Evolutionary conservation across 2,797 vertebrate species (phyloP).

Genomic region (Carcharodon carcharias): DNA sequence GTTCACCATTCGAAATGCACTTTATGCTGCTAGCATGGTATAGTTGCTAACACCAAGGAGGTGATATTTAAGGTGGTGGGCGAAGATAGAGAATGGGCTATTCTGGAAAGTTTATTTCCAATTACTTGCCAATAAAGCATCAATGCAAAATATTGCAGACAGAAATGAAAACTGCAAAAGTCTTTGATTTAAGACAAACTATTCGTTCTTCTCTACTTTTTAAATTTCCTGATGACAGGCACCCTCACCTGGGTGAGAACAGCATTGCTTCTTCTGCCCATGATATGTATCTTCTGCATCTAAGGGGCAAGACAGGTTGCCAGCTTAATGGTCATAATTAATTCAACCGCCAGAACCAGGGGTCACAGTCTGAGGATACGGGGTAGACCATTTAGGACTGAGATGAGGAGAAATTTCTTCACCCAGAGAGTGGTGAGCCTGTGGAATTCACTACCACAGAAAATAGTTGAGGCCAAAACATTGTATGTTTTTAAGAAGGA

Average conservation of each 20-base stretch:
- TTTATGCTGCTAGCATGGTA: neutral
- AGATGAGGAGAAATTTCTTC: too few species aligned
- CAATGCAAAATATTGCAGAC: neutral
- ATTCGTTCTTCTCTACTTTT: neutral
- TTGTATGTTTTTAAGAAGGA: too few species aligned
- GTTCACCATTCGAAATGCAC: neutral
- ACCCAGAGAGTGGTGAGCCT: too few species aligned
- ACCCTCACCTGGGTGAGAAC: neutral
- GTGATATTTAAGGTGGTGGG: neutral
- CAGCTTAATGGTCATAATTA: neutral
- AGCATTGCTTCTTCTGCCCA: neutral
- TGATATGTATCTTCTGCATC: neutral
- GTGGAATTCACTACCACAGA: too few species aligned
- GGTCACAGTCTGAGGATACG: too few species aligned
- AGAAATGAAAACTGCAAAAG: neutral
- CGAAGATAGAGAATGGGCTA: neutral
- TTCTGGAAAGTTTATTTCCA: neutral
- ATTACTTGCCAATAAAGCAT: neutral
- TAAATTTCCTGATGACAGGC: neutral
- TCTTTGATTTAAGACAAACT: neutral
- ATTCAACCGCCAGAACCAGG: neutral
- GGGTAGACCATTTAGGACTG: too few species aligned
- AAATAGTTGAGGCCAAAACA: too few species aligned
- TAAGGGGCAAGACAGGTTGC: neutral
- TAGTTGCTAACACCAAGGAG: neutral